These are phyloP conservation scores for Cheilosia impressa DNA, from an alignment of 2,888 invertebrate genomes.

Conservation along the genomic window DNA sequence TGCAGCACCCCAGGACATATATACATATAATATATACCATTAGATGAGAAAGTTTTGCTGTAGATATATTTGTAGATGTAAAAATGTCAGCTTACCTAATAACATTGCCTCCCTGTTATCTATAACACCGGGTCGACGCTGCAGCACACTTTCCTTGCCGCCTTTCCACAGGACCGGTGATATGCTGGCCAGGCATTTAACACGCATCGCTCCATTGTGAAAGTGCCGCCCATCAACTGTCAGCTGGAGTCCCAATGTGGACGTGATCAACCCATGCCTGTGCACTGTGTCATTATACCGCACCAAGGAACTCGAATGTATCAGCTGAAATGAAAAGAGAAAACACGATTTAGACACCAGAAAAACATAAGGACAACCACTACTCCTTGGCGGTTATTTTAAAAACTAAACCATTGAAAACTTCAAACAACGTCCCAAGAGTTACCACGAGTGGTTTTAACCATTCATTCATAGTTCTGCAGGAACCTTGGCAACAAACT, in stretches of 20 bases:
- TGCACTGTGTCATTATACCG: slow-evolving; percentile 85
- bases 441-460: slow-evolving; percentile 18
- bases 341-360: slow-evolving; percentile 11
- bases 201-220: slow-evolving; percentile 86
- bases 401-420: slow-evolving; percentile 21
- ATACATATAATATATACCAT: too few relatives aligned
- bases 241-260: slow-evolving; percentile 85
- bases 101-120: slow-evolving; percentile 87
- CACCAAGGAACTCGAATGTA: slow-evolving; percentile 84
- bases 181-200: slow-evolving; percentile 86
- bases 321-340: slow-evolving; percentile 83
- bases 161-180: slow-evolving; percentile 86
- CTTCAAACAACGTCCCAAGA: slow-evolving; percentile 9
- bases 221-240: slow-evolving; percentile 85
- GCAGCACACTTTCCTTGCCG: slow-evolving; percentile 86
- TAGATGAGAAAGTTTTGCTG: too few relatives aligned
- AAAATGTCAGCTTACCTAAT: slow-evolving; percentile 84
- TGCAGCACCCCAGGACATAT: not conserved
- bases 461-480: not conserved
- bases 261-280: slow-evolving; percentile 86
- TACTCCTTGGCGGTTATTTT: slow-evolving; percentile 19
- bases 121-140: slow-evolving; percentile 85
- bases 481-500: not conserved
- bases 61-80: not conserved
- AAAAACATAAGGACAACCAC: not conserved